phyloP scores from a whole-genome alignment of 1,140 invertebrate genomes.

The Anoplophora glabripennis region DNA sequence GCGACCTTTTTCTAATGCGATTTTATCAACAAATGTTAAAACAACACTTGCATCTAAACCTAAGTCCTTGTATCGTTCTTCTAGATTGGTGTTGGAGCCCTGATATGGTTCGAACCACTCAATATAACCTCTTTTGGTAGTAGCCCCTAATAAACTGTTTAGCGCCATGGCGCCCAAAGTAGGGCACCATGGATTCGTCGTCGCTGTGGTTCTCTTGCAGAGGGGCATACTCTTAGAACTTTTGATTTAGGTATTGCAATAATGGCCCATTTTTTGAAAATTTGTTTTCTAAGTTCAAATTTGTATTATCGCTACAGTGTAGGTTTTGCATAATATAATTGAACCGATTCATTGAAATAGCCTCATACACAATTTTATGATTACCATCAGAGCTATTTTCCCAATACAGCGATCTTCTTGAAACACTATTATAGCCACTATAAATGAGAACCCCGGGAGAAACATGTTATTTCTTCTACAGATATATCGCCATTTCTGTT shows the following conservation, averaged over 20 bases:
- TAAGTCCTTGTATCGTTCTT: slow-evolving; percentile 14
- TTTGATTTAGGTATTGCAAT: slow-evolving; percentile 17
- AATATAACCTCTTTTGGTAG: slow-evolving; percentile 26
- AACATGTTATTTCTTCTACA: slow-evolving; percentile 22
- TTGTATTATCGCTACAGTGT: slow-evolving; percentile 34
- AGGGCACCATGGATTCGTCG: slow-evolving; percentile 27
- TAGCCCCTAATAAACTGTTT: slow-evolving; percentile 28
- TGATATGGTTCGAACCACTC: slow-evolving; percentile 28
- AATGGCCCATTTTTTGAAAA: slow-evolving; percentile 39
- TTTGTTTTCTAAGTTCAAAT: slow-evolving; percentile 35
- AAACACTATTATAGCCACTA: slow-evolving; percentile 22
- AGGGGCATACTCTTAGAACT: slow-evolving; percentile 20
- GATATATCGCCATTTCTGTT: slow-evolving; percentile 10
- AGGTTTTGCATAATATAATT: slow-evolving; percentile 21
- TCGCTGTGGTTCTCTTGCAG: slow-evolving; percentile 39
- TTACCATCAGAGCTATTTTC: slow-evolving; percentile 23
- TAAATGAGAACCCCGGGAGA: slow-evolving; percentile 24
- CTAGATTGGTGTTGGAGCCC: slow-evolving; percentile 3
- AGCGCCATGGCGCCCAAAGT: slow-evolving; percentile 20
- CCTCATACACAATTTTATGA: slow-evolving; percentile 12
- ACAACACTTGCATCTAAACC: slow-evolving; percentile 18
- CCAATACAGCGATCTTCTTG: slow-evolving; percentile 26
- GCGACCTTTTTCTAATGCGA: neutral
- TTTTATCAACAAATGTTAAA: slow-evolving; percentile 5
- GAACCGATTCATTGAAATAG: slow-evolving; percentile 23